phyloP scores from a whole-genome alignment of 2,888 invertebrate species.

The Brachycybe producta region DNA sequence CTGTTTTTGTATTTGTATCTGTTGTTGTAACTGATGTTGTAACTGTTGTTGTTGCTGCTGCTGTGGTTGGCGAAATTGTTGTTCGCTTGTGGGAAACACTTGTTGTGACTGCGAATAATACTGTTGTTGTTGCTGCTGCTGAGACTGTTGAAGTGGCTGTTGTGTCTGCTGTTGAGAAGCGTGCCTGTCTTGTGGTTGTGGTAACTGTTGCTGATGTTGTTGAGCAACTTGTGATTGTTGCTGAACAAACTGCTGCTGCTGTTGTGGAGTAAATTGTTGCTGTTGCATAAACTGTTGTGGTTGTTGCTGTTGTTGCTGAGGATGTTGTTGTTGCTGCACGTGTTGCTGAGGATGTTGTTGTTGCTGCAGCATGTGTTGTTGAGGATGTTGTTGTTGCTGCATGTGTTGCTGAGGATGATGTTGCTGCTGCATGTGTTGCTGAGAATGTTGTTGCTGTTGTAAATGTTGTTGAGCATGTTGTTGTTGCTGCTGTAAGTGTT shows the following conservation, averaged over 20 bases:
- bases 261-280: slow-evolving; percentile 22
- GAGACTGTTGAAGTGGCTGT: slow-evolving; percentile 21
- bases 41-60: too few relatives aligned
- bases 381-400: slow-evolving; percentile 21
- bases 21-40: slow-evolving; percentile 18
- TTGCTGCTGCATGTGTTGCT: slow-evolving; percentile 29
- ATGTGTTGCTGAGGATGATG: slow-evolving; percentile 20
- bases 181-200: slow-evolving; percentile 29
- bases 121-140: slow-evolving; percentile 19
- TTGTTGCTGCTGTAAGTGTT: slow-evolving; percentile 15
- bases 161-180: slow-evolving; percentile 34
- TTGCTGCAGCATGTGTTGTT: slow-evolving; percentile 23
- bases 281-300: slow-evolving; percentile 20
- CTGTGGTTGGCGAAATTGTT: slow-evolving; percentile 19
- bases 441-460: slow-evolving; percentile 32
- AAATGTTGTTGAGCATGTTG: slow-evolving; percentile 23
- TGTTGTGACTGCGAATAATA: slow-evolving; percentile 22
- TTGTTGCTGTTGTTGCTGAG: slow-evolving; percentile 18
- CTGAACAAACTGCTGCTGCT: slow-evolving; percentile 23
- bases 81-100: too few relatives aligned
- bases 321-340: slow-evolving; percentile 21
- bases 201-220: slow-evolving; percentile 7
- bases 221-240: slow-evolving; percentile 13
- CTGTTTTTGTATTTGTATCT: slow-evolving; percentile 14
- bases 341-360: slow-evolving; percentile 22